Percentiles rank a stretch among this genome's conserved stretches.
These are phyloP conservation scores for Trichoplusia ni DNA, from an alignment of 1,140 invertebrate species.

Conservation along the genomic window DNA sequence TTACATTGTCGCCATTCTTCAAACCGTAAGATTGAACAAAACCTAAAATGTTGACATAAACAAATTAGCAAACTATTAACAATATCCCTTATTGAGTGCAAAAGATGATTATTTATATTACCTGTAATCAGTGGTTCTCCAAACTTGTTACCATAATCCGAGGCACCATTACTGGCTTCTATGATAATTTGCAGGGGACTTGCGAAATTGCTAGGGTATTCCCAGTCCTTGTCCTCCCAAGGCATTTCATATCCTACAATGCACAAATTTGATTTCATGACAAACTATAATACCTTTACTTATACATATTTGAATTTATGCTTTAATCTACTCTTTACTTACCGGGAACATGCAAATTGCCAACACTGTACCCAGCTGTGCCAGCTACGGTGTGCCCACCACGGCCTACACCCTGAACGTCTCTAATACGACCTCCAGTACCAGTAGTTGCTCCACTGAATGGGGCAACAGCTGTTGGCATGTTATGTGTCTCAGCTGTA, in stretches of 20 bases:
- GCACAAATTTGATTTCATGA: slow-evolving; percentile 26
- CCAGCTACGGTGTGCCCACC: slow-evolving; percentile 97
- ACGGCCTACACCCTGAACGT: slow-evolving; percentile 96
- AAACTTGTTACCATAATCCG: slow-evolving; percentile 99
- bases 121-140: slow-evolving; percentile 94
- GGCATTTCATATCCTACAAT: slow-evolving; percentile 88
- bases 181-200: slow-evolving; percentile 93
- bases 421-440: slow-evolving; percentile 96
- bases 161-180: slow-evolving; percentile 98
- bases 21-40: slow-evolving; percentile 96
- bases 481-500: slow-evolving; percentile 99
- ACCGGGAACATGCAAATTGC: slow-evolving; percentile 95
- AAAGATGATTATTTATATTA: slow-evolving; percentile 29
- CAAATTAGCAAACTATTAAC: background rate
- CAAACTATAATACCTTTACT: background rate
- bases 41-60: slow-evolving; percentile 80
- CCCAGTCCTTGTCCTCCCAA: slow-evolving; percentile 91
- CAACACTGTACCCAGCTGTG: slow-evolving; percentile 97
- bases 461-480: slow-evolving; percentile 96
- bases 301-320: background rate
- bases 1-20: slow-evolving; percentile 83
- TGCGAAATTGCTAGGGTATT: slow-evolving; percentile 96
- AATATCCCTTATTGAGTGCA: background rate
- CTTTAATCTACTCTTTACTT: slow-evolving; percentile 19
- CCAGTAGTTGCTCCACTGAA: slow-evolving; percentile 98